Conservation (phyloP, 2,797 vertebrate genomes). For the Enteromius treurensis region DNA sequence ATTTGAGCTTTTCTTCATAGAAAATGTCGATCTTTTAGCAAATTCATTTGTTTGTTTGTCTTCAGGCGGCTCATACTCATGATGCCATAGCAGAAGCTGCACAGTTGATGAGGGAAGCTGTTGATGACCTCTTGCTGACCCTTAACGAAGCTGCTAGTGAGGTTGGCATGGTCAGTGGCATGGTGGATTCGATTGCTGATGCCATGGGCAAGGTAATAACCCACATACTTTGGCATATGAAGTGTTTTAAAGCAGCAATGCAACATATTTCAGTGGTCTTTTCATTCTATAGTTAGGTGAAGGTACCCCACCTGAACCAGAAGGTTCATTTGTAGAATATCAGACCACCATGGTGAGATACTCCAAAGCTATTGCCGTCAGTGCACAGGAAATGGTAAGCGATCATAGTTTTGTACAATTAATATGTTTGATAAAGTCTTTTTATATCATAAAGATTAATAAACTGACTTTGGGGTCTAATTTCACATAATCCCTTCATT, state of each 20-base stretch:
- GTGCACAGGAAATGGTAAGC: constrained; percentile 97
- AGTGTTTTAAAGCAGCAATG: not conserved
- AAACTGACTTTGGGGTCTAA: not conserved
- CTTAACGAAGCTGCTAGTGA: constrained; percentile 95
- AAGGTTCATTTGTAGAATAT: constrained; percentile 95
- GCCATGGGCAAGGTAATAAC: constrained; percentile 88
- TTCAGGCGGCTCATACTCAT: constrained; percentile 89
- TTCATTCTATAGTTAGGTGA: constrained; percentile 84
- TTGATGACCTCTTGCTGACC: constrained; percentile 96
- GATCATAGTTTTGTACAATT: not conserved
- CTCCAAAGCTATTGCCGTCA: constrained; percentile 94
- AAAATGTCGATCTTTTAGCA: not conserved
- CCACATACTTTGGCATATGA: not conserved
- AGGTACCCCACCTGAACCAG: constrained; percentile 90
- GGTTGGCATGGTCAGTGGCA: constrained; percentile 93
- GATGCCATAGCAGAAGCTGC: constrained; percentile 92
- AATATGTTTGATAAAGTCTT: not conserved
- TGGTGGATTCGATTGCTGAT: constrained; percentile 94
- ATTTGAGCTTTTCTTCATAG: not conserved
- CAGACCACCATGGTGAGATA: constrained; percentile 97
- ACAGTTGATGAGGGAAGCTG: constrained; percentile 95
- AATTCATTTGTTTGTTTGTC: not conserved
- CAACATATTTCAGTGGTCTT: not conserved
- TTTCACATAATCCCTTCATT: not conserved
- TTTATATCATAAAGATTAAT: not conserved